phyloP scores from a whole-genome alignment of 2,888 invertebrate genomes.

The Drosophila parthenogenetica region DNA sequence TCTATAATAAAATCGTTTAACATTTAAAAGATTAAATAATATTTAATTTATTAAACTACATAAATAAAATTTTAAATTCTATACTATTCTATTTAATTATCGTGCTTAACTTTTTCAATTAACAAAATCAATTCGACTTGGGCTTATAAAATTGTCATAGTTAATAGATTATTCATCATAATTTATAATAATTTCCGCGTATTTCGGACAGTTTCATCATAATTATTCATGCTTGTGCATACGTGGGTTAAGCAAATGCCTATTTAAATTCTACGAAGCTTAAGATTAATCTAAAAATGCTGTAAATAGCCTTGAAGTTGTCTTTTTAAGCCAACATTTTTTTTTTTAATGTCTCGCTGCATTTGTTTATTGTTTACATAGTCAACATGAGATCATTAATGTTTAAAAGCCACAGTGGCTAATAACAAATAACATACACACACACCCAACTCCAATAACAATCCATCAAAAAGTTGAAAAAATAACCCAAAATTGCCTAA shows the following conservation, averaged over 20 bases:
- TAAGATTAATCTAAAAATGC: conserved; percentile 20
- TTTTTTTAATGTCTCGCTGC: conserved; percentile 32
- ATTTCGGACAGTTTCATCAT: neutral
- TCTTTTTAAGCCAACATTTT: conserved; percentile 34
- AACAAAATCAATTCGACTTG: too few relatives aligned
- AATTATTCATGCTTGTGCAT: conserved; percentile 2
- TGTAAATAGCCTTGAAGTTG: conserved; percentile 55
- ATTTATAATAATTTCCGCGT: conserved; percentile 2
- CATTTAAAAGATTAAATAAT: too few relatives aligned
- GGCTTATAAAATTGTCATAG: too few relatives aligned
- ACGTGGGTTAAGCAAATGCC: neutral
- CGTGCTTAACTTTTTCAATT: too few relatives aligned
- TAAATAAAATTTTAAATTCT: too few relatives aligned
- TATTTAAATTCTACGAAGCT: conserved; percentile 32
- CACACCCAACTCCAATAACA: conserved; percentile 58
- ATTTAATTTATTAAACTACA: too few relatives aligned
- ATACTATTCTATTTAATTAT: too few relatives aligned
- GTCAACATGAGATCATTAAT: conserved; percentile 59
- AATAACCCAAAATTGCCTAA: conserved; percentile 64
- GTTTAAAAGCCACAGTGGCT: conserved; percentile 43
- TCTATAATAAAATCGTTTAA: too few relatives aligned
- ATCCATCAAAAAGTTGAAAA: conserved; percentile 69
- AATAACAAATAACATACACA: conserved; percentile 19
- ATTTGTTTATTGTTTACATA: conserved; percentile 57
- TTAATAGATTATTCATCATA: too few relatives aligned